These are phyloP conservation scores for Scytalopus superciliaris DNA, from an alignment of 2,113 vertebrate species.

Conservation along the genomic window DNA sequence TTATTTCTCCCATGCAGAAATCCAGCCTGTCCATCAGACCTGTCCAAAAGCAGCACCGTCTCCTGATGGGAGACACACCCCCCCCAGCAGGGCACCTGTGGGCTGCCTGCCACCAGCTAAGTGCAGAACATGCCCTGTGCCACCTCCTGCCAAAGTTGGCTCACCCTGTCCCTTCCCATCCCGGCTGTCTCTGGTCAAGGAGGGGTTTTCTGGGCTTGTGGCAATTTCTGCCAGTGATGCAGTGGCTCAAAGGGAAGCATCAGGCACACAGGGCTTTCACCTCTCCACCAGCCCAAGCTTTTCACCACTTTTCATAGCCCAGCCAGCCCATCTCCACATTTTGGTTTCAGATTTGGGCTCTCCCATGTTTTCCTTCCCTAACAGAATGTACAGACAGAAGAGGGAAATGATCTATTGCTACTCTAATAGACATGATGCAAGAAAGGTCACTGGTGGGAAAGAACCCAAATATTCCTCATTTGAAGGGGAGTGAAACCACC, in stretches of 20 bases:
- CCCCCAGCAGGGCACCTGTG: neutral
- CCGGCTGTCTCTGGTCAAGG: neutral
- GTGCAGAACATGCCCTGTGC: neutral
- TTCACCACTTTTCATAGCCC: neutral
- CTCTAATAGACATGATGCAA: neutral
- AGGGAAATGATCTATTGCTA: neutral
- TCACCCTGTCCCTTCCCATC: neutral
- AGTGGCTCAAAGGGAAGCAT: neutral
- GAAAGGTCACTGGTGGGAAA: neutral
- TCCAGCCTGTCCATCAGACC: neutral
- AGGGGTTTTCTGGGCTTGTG: neutral
- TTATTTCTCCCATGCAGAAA: neutral
- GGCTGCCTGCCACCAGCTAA: neutral
- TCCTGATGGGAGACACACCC: neutral
- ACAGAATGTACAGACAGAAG: neutral
- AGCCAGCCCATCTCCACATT: neutral
- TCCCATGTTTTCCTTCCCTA: neutral
- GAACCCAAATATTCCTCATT: neutral
- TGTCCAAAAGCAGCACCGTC: neutral
- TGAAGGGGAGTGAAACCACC: neutral
- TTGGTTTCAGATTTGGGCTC: neutral
- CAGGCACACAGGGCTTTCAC: accelerated
- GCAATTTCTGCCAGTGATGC: neutral
- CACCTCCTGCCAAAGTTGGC: accelerated
- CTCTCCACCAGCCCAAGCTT: neutral